Evolutionary conservation across 2,113 vertebrate genomes (phyloP).

Genomic region (Cardinalis cardinalis): DNA sequence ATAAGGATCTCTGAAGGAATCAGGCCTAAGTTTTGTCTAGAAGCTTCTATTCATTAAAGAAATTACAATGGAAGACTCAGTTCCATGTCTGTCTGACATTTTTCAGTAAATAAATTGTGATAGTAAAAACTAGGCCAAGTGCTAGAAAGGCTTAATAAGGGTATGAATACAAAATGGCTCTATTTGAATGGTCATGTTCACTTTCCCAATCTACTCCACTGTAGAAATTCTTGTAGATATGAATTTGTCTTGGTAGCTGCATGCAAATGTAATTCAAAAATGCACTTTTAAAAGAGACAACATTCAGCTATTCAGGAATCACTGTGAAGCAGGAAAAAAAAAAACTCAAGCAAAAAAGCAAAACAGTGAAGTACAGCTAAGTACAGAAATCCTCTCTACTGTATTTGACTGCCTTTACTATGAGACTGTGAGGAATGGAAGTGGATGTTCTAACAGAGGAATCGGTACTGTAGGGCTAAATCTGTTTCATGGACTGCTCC

Average conservation of each 20-base stretch:
- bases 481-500: background rate
- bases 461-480: background rate
- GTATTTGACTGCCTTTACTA: background rate
- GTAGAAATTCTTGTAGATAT: background rate
- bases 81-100: fast-evolving
- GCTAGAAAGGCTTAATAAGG: background rate
- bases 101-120: background rate
- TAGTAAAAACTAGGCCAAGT: background rate
- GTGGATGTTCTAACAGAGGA: background rate
- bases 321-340: background rate
- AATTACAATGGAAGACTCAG: background rate
- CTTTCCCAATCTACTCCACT: background rate
- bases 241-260: background rate
- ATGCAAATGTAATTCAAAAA: background rate
- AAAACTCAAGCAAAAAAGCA: background rate
- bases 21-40: background rate
- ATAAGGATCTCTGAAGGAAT: background rate
- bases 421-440: background rate
- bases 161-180: background rate
- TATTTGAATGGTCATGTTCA: background rate
- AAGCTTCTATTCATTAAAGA: background rate
- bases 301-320: background rate
- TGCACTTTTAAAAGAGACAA: background rate
- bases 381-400: background rate
- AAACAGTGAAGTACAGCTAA: background rate